phyloP scores from a whole-genome alignment of 1,140 invertebrate genomes.

The Drosophila kanapiae region DNA sequence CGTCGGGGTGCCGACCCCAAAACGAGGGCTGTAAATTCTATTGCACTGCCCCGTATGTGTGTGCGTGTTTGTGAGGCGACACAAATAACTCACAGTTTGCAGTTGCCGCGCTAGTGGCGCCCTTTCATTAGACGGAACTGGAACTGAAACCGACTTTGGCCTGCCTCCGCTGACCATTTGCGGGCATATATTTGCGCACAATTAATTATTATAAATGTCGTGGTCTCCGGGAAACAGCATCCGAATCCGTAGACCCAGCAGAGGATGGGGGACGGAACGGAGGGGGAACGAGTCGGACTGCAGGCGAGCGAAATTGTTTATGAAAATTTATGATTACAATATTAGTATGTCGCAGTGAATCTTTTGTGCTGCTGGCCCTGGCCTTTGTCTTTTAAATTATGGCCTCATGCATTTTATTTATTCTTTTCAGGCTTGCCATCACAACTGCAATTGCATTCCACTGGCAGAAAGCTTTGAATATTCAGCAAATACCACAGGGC shows the following conservation, averaged over 20 bases:
- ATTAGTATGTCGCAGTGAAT: slow-evolving; percentile 79
- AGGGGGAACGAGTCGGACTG: slow-evolving; percentile 42
- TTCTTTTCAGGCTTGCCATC: slow-evolving; percentile 30
- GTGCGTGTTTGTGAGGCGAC: slow-evolving; percentile 48
- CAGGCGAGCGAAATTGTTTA: slow-evolving; percentile 78
- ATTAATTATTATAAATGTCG: slow-evolving; percentile 84
- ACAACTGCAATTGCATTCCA: slow-evolving; percentile 47
- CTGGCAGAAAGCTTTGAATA: not conserved
- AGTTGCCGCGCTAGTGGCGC: slow-evolving; percentile 25
- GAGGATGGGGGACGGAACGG: slow-evolving; percentile 33
- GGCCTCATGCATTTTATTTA: slow-evolving; percentile 71
- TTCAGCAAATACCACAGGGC: slow-evolving; percentile 24
- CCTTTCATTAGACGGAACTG: slow-evolving; percentile 63
- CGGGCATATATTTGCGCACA: slow-evolving; percentile 82
- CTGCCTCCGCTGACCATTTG: slow-evolving; percentile 71
- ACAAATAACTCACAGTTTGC: slow-evolving; percentile 78
- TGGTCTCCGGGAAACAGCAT: slow-evolving; percentile 49
- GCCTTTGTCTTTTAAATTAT: slow-evolving; percentile 72
- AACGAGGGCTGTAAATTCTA: slow-evolving; percentile 67
- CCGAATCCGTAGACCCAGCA: slow-evolving; percentile 26
- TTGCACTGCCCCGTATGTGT: slow-evolving; percentile 38
- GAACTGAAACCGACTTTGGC: slow-evolving; percentile 38
- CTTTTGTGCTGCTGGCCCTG: slow-evolving; percentile 50
- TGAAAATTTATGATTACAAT: slow-evolving; percentile 84
- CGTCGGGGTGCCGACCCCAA: slow-evolving; percentile 34